Evolutionary conservation across 2,113 vertebrate species (phyloP).

Genomic region (Mesoclemmys tuberculata): DNA sequence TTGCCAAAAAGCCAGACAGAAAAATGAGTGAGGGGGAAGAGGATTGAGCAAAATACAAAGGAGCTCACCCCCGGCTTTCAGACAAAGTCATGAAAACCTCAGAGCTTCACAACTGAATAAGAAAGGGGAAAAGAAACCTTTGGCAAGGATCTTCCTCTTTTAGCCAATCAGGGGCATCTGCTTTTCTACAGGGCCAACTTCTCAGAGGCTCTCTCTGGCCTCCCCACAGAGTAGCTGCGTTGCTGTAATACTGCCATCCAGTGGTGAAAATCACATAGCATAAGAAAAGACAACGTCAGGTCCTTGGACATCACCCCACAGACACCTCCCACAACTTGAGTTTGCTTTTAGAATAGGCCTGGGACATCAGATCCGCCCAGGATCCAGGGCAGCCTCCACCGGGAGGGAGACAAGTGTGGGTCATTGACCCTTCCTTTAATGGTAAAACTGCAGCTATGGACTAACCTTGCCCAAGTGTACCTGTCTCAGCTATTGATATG

Average conservation of each 20-base stretch:
- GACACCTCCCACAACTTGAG: background rate
- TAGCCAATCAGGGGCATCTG: background rate
- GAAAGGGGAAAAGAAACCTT: background rate
- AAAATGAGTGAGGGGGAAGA: background rate
- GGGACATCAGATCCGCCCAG: background rate
- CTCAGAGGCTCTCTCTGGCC: background rate
- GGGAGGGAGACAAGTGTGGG: background rate
- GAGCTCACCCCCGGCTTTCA: background rate
- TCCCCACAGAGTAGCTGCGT: background rate
- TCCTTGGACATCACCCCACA: background rate
- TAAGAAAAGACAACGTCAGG: background rate
- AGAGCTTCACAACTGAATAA: background rate
- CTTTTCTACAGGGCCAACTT: background rate
- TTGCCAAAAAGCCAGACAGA: background rate
- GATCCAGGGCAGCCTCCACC: background rate
- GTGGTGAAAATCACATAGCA: constrained; percentile 30
- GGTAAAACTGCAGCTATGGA: background rate
- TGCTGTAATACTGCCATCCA: constrained; percentile 59
- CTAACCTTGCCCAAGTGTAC: background rate
- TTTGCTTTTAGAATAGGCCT: background rate
- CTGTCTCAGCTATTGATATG: background rate
- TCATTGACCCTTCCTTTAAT: background rate
- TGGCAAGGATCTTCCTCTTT: background rate
- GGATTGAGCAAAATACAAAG: background rate
- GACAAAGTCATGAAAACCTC: background rate